phyloP scores from a whole-genome alignment of 2,888 invertebrate genomes.

The Papilio gigon region DNA sequence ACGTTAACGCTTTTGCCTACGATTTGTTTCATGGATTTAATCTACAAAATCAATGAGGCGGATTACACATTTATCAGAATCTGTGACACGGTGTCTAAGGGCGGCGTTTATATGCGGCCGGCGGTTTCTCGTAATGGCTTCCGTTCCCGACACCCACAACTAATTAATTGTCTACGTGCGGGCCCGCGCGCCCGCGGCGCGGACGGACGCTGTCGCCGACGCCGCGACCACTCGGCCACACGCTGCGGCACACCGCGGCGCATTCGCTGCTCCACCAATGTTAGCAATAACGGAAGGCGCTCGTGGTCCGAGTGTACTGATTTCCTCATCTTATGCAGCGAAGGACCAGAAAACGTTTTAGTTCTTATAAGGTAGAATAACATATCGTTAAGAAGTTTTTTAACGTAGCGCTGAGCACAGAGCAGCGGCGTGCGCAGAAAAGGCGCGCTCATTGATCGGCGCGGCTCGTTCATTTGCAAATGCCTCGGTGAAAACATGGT shows the following conservation, averaged over 20 bases:
- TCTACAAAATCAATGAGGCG: slow-evolving; percentile 10
- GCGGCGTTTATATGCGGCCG: slow-evolving; percentile 48
- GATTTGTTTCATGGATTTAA: slow-evolving; percentile 2
- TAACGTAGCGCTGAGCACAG: neutral
- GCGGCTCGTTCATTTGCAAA: slow-evolving; percentile 35
- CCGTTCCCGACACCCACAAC: slow-evolving; percentile 53
- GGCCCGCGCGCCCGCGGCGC: neutral
- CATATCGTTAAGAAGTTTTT: neutral
- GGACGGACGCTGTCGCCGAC: slow-evolving; percentile 27
- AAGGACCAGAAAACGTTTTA: neutral
- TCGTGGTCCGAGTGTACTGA: neutral
- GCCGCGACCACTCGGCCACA: slow-evolving; percentile 25
- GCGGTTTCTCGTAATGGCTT: slow-evolving; percentile 61
- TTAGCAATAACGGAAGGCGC: slow-evolving; percentile 1
- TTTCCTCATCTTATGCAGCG: neutral
- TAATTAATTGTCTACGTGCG: slow-evolving; percentile 53
- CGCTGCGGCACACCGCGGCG: slow-evolving; percentile 3
- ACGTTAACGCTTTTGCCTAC: neutral
- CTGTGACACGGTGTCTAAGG: slow-evolving; percentile 25
- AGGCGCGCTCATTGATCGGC: slow-evolving; percentile 24
- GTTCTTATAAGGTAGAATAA: neutral
- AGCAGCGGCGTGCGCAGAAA: neutral
- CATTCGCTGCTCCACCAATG: slow-evolving; percentile 1
- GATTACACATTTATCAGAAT: slow-evolving; percentile 19
- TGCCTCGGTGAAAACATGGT: slow-evolving; percentile 31